These are phyloP conservation scores for Passer montanus DNA, from an alignment of 2,113 vertebrate species.

Conservation along the genomic window DNA sequence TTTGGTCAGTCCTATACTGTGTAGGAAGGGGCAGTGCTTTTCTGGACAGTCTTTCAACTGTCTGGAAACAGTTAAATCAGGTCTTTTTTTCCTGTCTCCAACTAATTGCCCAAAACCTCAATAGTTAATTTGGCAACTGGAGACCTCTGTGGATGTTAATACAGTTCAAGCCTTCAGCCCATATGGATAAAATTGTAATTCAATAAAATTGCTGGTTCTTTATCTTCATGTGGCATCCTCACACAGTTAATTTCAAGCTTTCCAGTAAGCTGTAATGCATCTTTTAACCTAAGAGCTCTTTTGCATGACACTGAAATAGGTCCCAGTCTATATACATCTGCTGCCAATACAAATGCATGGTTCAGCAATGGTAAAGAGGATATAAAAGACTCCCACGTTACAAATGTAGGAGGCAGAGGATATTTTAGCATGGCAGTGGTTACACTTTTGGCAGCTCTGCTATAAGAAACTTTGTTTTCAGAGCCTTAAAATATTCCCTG, in stretches of 20 bases:
- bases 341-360: slow-evolving; percentile 66
- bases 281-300: slow-evolving; percentile 58
- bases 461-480: slow-evolving; percentile 67
- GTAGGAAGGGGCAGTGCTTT: background rate
- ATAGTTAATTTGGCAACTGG: background rate
- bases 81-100: background rate
- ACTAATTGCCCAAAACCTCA: background rate
- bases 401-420: slow-evolving; percentile 66
- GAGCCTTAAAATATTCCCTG: slow-evolving; percentile 64
- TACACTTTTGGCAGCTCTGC: slow-evolving; percentile 60
- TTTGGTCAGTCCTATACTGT: background rate
- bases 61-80: background rate
- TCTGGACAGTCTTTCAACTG: background rate
- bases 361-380: slow-evolving; percentile 57
- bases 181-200: slow-evolving; percentile 7
- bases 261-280: slow-evolving; percentile 55
- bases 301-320: slow-evolving; percentile 61
- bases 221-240: slow-evolving; percentile 18
- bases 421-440: slow-evolving; percentile 67
- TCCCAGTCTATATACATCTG: slow-evolving; percentile 39
- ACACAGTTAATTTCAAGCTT: slow-evolving; percentile 43
- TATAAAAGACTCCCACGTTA: slow-evolving; percentile 66
- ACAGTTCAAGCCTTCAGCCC: background rate
- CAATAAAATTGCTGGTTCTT: slow-evolving; percentile 30
- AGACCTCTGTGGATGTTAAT: background rate